Conservation (phyloP, 2,113 vertebrate species). For the Brienomyrus longianalis region DNA sequence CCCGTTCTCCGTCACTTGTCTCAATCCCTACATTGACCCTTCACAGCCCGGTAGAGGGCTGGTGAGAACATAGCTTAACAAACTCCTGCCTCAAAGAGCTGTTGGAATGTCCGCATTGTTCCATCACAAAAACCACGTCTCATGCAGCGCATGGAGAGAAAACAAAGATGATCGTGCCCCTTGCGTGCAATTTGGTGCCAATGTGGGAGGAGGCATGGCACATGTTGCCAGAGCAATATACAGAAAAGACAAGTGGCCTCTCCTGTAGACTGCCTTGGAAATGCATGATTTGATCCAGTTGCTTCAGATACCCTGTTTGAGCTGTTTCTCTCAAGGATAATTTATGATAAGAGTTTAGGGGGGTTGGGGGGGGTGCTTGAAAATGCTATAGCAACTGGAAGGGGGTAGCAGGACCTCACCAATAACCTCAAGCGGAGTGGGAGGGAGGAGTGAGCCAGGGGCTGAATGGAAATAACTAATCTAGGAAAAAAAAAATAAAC, state of each 20-base stretch:
- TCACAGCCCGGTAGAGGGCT: slow-evolving; percentile 71
- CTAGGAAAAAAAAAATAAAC: background rate
- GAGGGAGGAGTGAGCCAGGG: background rate
- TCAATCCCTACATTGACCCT: slow-evolving; percentile 87
- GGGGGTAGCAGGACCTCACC: slow-evolving; percentile 53
- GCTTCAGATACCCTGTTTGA: slow-evolving; percentile 74
- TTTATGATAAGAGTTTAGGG: slow-evolving; percentile 96
- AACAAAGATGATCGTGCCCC: slow-evolving; percentile 47
- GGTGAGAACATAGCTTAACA: slow-evolving; percentile 74
- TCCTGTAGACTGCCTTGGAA: slow-evolving; percentile 65
- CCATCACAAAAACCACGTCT: slow-evolving; percentile 41
- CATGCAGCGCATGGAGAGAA: background rate
- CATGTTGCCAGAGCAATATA: slow-evolving; percentile 71
- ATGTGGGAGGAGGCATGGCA: slow-evolving; percentile 66
- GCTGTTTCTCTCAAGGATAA: slow-evolving; percentile 97
- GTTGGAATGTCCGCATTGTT: slow-evolving; percentile 75
- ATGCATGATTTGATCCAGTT: slow-evolving; percentile 76
- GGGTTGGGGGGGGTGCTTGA: slow-evolving; percentile 89
- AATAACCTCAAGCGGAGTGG: slow-evolving; percentile 39
- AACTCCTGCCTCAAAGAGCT: slow-evolving; percentile 77
- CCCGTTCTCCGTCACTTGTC: slow-evolving; percentile 68
- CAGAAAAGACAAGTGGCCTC: slow-evolving; percentile 80
- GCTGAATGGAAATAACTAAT: background rate
- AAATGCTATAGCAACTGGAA: slow-evolving; percentile 97
- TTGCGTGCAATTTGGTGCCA: slow-evolving; percentile 68